These are phyloP conservation scores for Ditylenchus dipsaci DNA, from an alignment of 1,140 invertebrate genomes.

Conservation along the genomic window DNA sequence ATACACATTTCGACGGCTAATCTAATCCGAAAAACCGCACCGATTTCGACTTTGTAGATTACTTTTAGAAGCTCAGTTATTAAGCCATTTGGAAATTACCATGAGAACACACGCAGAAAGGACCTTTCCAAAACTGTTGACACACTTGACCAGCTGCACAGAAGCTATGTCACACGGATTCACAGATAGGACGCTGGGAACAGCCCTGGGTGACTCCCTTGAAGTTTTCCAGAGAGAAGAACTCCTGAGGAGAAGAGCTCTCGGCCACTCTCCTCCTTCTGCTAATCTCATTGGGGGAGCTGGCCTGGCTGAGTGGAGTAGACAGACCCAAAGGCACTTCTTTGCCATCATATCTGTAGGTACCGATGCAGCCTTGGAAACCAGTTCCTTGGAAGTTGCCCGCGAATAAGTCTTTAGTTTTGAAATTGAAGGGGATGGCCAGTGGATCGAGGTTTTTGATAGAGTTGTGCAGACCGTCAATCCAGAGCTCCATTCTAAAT, in stretches of 20 bases:
- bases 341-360: slow-evolving; percentile 27
- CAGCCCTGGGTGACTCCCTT: neutral
- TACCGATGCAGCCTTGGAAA: slow-evolving; percentile 37
- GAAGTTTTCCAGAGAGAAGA: slow-evolving; percentile 1
- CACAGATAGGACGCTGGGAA: slow-evolving; percentile 38
- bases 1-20: too few species aligned
- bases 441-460: slow-evolving; percentile 17
- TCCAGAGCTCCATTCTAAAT: slow-evolving; percentile 15
- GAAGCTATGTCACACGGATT: slow-evolving; percentile 28
- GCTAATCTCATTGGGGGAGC: neutral
- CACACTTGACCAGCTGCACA: slow-evolving; percentile 47
- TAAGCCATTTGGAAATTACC: too few species aligned
- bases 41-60: too few species aligned
- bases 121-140: slow-evolving; percentile 56
- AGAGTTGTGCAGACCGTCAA: slow-evolving; percentile 22
- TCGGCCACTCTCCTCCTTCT: neutral
- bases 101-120: slow-evolving; percentile 53
- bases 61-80: too few species aligned
- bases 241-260: neutral
- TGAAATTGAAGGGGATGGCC: slow-evolving; percentile 14
- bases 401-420: slow-evolving; percentile 22
- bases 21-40: too few species aligned
- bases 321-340: slow-evolving; percentile 8
- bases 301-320: neutral
- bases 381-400: slow-evolving; percentile 30